Base-by-base conservation (phyloP, 2,113 vertebrate genomes). In the Gobio gobio region DNA sequence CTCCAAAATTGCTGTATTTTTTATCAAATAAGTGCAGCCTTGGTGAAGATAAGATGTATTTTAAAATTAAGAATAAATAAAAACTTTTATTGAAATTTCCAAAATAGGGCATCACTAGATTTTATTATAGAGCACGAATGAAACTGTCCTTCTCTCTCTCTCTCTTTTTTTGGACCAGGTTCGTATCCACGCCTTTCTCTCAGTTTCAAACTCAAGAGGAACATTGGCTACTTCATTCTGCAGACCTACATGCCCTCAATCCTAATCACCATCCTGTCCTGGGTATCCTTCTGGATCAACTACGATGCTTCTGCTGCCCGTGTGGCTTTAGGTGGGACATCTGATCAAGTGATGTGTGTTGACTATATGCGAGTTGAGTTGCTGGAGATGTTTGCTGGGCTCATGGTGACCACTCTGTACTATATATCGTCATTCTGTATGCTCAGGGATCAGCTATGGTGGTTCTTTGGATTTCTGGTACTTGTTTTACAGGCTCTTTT, bases 201-300 rank as follows among this genome's bases (percentile, higher is more conserved):
- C 90, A 99, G 98, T 94, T 99, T 99, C 95, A 99, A 99, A 92
- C 95, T 99, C 90, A 99, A 99, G 95, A 98, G 98, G 93, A 99
- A 99, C 94, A 99, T 99, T 90, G 98, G 98, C 86, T 99, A 99
- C 95, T 99, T 99, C 95, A 99, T 99, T 94, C 94, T 99, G 94
- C 98, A 99, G 94, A 99, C 98, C 47, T 99, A 99, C 92, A 99
- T 99, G 98, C 98, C 98, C 89, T 98, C 98, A 90, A 99, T 99
- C 95, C 95, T 99, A 93, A 99, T 99, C 94, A 99, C 98, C 88
- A 99, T 99, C 92, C 96, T 99, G 86, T 99, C 98, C 89, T 99
- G 98, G 98, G 98, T 99, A 92, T 99, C 98, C 92, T 99, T 99
- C 95, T 99, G 98, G 98, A 99, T 99, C 94, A 99, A 99, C 94